Base-by-base conservation (phyloP, 2,797 vertebrate genomes). In the Silurus lanzhouensis region DNA sequence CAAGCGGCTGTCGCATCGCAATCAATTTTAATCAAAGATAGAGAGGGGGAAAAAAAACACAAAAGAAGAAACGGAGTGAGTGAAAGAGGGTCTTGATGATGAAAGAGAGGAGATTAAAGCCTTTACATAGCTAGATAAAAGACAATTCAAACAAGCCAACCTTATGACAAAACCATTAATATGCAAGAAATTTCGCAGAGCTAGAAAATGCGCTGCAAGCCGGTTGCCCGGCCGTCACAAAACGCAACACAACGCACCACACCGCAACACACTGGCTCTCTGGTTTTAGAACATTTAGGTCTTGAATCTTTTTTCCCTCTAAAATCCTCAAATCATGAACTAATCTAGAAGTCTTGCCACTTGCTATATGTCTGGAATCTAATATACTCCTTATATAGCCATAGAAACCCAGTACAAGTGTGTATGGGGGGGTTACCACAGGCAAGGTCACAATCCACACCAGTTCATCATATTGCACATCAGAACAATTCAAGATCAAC, bases 11-110 rank as follows among this genome's bases (percentile, higher is more conserved):
- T 87, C 82, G 86, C 86, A 87, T 87, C 86, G 86, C 83, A 87
- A 87, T 87, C 86, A 87, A 87, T 87, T 87, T 87, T 87, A 87
- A 87, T 87, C 82, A 87, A 87, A 87, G 86, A 87, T 84, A 67
- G 82, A 68, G 82, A 76, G 57, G 82, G 82, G 57, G 64, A 83
- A 84, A 85, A 31, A 57, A 66, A 63, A 58, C 85, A 87, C 77
- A 81, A 87, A 87, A 75, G 86, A 87, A 84, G 82, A 87, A 84
- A 84, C 82, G 52, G 82, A 87, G 86, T 81, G 86, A 87, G 86
- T 87, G 86, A 87, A 87, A 87, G 82, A 81, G 86, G 68, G 76
- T 87, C 82, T 81, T 87, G 86, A 87, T 87, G 86, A 87, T 87
- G 86, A 87, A 84, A 87, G 86, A 60, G 77, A 87, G 20, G 82